phyloP scores from a whole-genome alignment of 2,888 invertebrate species.

The Cyaniris semiargus region DNA sequence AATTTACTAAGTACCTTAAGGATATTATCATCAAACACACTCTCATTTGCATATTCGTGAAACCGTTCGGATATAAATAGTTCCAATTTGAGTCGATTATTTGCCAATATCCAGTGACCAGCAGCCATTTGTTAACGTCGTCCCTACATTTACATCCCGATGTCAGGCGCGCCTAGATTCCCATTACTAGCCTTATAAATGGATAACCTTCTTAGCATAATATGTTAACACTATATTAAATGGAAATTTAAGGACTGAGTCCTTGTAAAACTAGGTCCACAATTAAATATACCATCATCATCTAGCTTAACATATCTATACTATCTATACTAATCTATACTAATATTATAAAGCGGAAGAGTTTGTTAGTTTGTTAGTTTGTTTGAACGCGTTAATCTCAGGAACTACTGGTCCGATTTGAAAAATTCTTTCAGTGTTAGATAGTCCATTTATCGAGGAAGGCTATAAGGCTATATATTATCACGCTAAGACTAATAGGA shows the following conservation, averaged over 20 bases:
- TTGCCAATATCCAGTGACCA: slow-evolving; percentile 23
- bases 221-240: slow-evolving; percentile 28
- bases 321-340: too few relatives aligned
- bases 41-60: neutral
- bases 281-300: neutral
- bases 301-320: too few relatives aligned
- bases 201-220: slow-evolving; percentile 38
- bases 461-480: too few relatives aligned
- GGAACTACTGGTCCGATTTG: too few relatives aligned
- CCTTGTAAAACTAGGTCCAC: neutral
- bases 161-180: slow-evolving; percentile 36
- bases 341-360: too few relatives aligned
- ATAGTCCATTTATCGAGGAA: too few relatives aligned
- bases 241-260: slow-evolving; percentile 37
- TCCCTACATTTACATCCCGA: slow-evolving; percentile 38
- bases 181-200: slow-evolving; percentile 38
- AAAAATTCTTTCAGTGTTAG: too few relatives aligned
- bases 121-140: slow-evolving; percentile 42
- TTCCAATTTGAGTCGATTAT: slow-evolving; percentile 13
- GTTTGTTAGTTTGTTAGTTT: too few relatives aligned
- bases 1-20: too few relatives aligned
- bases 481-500: too few relatives aligned
- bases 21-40: neutral
- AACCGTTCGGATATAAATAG: slow-evolving; percentile 14
- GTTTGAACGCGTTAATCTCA: too few relatives aligned